Conservation (phyloP, 2,113 vertebrate species). For the Labrus mixtus region DNA sequence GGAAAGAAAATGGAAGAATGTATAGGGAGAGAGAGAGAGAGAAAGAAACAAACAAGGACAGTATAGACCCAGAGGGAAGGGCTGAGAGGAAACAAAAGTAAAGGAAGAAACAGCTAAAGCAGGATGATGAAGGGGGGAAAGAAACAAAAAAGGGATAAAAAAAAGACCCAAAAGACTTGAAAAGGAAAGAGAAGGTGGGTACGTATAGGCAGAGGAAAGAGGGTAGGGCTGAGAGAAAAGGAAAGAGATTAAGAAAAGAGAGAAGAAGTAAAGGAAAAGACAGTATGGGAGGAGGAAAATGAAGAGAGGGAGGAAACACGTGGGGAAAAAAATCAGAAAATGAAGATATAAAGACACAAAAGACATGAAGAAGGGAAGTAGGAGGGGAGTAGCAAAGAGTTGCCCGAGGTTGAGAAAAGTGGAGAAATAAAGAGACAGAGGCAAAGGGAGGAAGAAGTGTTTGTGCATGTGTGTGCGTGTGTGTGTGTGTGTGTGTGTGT, state of each 20-base stretch:
- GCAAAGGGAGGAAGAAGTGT: not conserved
- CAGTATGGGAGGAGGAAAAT: not conserved
- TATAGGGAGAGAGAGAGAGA: not conserved
- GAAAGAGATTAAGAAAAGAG: not conserved
- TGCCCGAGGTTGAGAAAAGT: conserved; percentile 25
- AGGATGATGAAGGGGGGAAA: too few species aligned
- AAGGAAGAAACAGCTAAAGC: too few species aligned
- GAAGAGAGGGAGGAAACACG: not conserved
- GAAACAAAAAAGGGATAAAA: too few species aligned
- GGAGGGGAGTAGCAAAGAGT: not conserved
- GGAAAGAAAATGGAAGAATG: not conserved
- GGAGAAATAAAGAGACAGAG: conserved; percentile 28
- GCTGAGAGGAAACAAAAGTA: not conserved
- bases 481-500: conserved; percentile 17
- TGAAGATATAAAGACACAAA: not conserved
- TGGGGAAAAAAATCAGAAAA: not conserved
- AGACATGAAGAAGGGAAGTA: not conserved
- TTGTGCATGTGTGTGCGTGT: conserved; percentile 21
- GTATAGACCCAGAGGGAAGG: not conserved
- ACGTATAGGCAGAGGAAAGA: too few species aligned
- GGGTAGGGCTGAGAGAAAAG: not conserved
- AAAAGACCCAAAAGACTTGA: too few species aligned
- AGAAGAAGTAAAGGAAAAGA: not conserved
- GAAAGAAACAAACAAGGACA: too few species aligned
- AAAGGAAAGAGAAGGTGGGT: too few species aligned